Evolutionary conservation across 2,888 invertebrate species (phyloP), one percentile per base, ranked within the genome.

Genomic region (Kuschelorhynchus macadamiae): DNA sequence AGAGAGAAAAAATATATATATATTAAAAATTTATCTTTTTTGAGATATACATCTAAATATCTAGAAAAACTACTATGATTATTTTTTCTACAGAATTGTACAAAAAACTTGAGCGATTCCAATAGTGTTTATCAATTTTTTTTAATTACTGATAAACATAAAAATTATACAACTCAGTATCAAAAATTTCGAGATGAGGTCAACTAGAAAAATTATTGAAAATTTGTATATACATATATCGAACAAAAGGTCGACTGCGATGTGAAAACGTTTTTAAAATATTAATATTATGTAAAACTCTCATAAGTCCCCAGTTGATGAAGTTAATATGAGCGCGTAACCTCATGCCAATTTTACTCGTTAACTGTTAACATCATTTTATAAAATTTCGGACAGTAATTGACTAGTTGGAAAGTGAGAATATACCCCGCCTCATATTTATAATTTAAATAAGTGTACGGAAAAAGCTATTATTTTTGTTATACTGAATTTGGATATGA

Each of bases 151-250:
- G 32, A 32, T 32, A 11, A 32, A 32, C 32, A 5, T 32, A 32
- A 32, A 32, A 32, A 32, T 32, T 32, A 32, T 5, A 32, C 5
- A 32, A 32, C 5, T 8, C 32, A 8, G 32, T 9, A 32, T 32
- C 32, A 32, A 32, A 32, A 11, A 32, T 32, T n/a, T n/a, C n/a
- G n/a, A n/a, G n/a, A n/a, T n/a, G n/a, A n/a, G 36, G 11, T 36
- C 2, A 36, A 36, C 36, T 36, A 36, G 3, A 36, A 36, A 36
- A 36, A 36, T 36, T 36, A 36, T 36, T 7, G 36, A 36, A 36
- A 36, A 36, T 36, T 7, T 12, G 36, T 36, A 36, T 36, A 36
- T 36, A 36, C 36, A 36, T 36, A 36, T 36, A 36, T 36, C 36
- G 11, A 36, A 36, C 3, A 36, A 7, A 36, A 36, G 3, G 36